These are phyloP conservation scores for Acipenser oxyrinchus DNA, from an alignment of 2,797 vertebrate genomes.

Conservation along the genomic window DNA sequence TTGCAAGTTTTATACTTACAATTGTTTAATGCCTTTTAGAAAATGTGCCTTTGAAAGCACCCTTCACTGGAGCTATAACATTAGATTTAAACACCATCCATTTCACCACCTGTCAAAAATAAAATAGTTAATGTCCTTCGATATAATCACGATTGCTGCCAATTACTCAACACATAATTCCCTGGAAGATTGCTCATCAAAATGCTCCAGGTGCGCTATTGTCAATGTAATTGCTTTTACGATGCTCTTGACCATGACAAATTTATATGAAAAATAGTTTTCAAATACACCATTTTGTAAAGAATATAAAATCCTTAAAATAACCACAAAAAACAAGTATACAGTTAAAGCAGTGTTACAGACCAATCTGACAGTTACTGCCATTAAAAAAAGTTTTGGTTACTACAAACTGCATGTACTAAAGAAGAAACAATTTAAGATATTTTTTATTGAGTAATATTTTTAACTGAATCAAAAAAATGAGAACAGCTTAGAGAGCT, in stretches of 20 bases:
- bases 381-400: no score
- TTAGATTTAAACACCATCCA: slow-evolving; percentile 4
- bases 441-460: slow-evolving; percentile 46
- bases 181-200: slow-evolving; percentile 40
- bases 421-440: slow-evolving; percentile 28
- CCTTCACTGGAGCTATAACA: slow-evolving; percentile 14
- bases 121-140: slow-evolving; percentile 32
- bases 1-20: no score
- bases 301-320: no score
- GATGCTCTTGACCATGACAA: background rate
- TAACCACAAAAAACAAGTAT: no score
- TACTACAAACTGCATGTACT: no score
- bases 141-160: slow-evolving; percentile 39
- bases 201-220: background rate
- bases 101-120: slow-evolving; percentile 21
- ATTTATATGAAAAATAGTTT: no score
- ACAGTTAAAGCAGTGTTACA: no score
- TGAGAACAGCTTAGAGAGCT: slow-evolving; percentile 52
- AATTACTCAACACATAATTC: slow-evolving; percentile 49
- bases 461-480: slow-evolving; percentile 52
- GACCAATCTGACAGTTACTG: no score
- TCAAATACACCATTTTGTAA: no score
- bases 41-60: no score
- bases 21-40: no score
- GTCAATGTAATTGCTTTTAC: background rate